Evolutionary conservation across 2,113 vertebrate species (phyloP).

Genomic region (Anoura caudifer): DNA sequence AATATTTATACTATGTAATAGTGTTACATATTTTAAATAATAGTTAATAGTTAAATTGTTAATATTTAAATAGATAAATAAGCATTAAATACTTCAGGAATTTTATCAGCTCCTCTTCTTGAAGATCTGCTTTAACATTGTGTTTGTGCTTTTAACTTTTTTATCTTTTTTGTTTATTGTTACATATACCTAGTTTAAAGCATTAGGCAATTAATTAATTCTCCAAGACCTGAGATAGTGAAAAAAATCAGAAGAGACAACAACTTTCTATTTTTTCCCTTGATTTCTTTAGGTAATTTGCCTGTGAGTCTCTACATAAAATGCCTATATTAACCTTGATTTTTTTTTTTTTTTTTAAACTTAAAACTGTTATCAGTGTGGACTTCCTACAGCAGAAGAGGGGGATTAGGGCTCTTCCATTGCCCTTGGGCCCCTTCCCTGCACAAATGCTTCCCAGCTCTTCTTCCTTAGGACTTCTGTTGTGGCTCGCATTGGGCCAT

Average conservation of each 20-base stretch:
- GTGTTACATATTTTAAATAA: background rate
- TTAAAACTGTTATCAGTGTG: background rate
- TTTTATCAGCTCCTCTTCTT: background rate
- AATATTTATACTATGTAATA: background rate
- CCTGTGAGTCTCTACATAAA: background rate
- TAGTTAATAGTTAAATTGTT: background rate
- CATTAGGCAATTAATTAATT: background rate
- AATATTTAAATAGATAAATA: background rate
- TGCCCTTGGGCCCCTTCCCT: background rate
- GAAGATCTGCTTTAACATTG: background rate
- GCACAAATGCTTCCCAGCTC: background rate
- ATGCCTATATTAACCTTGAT: background rate
- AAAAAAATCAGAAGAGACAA: too few relatives aligned
- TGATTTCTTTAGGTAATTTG: background rate
- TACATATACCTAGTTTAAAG: background rate
- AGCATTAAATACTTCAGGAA: background rate
- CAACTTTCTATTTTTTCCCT: background rate
- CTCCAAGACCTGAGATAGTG: background rate
- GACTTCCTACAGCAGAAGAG: background rate
- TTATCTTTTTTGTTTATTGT: background rate
- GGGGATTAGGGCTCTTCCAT: background rate
- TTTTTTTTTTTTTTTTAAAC: background rate
- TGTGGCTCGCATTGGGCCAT: accelerated
- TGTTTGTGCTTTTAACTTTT: background rate
- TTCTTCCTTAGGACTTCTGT: background rate